Base-by-base conservation (phyloP, 2,888 invertebrate genomes). In the Spodoptera picta region DNA sequence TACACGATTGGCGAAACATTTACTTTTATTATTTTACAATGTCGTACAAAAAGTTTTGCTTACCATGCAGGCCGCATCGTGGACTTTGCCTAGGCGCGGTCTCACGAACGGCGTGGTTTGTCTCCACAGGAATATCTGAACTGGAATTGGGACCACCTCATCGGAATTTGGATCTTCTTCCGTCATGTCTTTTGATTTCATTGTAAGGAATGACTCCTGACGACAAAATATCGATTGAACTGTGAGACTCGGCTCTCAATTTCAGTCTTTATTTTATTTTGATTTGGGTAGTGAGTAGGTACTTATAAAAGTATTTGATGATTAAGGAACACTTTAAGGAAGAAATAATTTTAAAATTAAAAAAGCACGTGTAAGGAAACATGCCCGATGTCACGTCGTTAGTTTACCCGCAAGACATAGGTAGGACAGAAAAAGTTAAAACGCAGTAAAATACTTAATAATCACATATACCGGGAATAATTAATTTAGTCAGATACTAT, bases 1-100 rank as follows among this genome's bases (percentile, higher is more conserved):
- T 73, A 77, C 64, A 76, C 31, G 55, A 47, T 54, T 69, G 60
- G 60, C 67, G 36, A 56, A 63, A 69, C 68, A 75, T 62, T 59
- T 42, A 67, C 19, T 19, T 42, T n/a, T 45, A 42, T 59, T 55
- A 59, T 54, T 31, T 42, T 41, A 53, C 44, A 55, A 14, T 67
- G 14, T 41, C 12, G 42, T 49, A 10, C 44, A 14, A 4, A 46
- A 11, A 54, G 19, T 24, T 46, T 36, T 66, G 90, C 97, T 96
- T 95, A 99, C 99, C 98, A 98, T 98, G 93, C 99, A 99, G 66
- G 98, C 98, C 27, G 99, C 98, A 93, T 99, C 99, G 90, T 99
- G 99, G 43, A 99, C 95, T 93, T 99, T 99, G 77, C 99, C 99
- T 73, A 99, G 96, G 90, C 98, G 98, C 11, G 99, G 98, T 77